Percentiles rank a stretch among this genome's conserved stretches.
These are phyloP conservation scores for Tragelaphus strepsiceros DNA, from an alignment of 2,113 vertebrate genomes.

Conservation along the genomic window DNA sequence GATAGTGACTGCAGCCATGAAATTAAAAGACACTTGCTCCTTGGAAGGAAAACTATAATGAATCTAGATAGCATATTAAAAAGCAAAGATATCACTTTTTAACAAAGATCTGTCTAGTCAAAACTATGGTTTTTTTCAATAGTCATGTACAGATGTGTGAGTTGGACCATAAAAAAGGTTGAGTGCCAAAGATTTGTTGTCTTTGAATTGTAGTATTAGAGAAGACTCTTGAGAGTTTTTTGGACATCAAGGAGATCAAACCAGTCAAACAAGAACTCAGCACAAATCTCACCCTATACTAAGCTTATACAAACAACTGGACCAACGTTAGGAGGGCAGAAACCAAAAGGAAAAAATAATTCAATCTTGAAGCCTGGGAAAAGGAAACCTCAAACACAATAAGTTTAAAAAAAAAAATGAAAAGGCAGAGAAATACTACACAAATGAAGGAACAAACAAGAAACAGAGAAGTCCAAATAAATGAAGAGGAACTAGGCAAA, in stretches of 20 bases:
- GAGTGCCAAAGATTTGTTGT: neutral
- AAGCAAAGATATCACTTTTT: neutral
- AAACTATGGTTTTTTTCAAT: neutral
- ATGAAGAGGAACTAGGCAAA: neutral
- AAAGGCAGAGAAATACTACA: neutral
- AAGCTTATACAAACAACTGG: neutral
- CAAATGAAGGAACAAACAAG: neutral
- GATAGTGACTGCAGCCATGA: neutral
- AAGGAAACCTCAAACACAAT: neutral
- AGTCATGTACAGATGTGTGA: neutral
- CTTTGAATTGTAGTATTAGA: neutral
- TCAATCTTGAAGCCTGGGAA: neutral
- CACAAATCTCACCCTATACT: neutral
- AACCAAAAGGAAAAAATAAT: neutral
- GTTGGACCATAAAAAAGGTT: neutral
- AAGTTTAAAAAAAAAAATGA: neutral
- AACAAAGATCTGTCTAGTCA: neutral
- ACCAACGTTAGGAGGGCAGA: neutral
- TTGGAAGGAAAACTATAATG: neutral
- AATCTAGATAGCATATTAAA: neutral
- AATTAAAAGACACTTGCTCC: neutral
- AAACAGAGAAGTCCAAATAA: neutral
- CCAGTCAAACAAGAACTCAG: neutral
- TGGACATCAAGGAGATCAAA: neutral
- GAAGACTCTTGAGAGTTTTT: neutral